phyloP scores from a whole-genome alignment of 2,113 vertebrate genomes.

The Anhinga anhinga region DNA sequence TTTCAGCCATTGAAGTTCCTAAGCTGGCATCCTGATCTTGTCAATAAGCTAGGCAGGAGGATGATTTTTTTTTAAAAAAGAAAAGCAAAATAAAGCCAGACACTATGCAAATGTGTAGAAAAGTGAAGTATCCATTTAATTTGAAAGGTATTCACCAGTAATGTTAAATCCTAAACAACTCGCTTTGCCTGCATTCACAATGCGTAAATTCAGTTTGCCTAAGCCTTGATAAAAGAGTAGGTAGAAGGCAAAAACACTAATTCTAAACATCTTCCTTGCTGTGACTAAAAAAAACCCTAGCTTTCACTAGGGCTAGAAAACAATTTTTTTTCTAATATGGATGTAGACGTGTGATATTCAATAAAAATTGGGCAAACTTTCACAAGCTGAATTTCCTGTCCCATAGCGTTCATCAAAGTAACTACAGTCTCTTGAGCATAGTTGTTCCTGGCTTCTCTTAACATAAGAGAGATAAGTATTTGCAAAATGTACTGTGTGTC shows the following conservation, averaged over 20 bases:
- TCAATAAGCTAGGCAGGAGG: not conserved
- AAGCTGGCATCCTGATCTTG: not conserved
- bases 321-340: not conserved
- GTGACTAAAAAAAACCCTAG: not conserved
- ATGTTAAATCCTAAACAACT: not conserved
- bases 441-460: not conserved
- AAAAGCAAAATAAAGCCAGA: not conserved
- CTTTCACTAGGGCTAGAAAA: not conserved
- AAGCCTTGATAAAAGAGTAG: not conserved
- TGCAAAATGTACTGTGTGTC: not conserved
- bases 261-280: not conserved
- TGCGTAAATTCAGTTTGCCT: not conserved
- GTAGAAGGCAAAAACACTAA: not conserved
- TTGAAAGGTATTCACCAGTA: not conserved
- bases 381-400: not conserved
- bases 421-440: not conserved
- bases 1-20: not conserved
- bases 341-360: not conserved
- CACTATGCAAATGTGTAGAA: not conserved
- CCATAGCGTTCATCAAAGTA: not conserved
- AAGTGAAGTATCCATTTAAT: not conserved
- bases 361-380: not conserved
- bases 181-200: not conserved
- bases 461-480: not conserved
- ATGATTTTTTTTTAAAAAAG: not conserved